phyloP scores from a whole-genome alignment of 2,888 invertebrate species.

The Oscheius sp. region DNA sequence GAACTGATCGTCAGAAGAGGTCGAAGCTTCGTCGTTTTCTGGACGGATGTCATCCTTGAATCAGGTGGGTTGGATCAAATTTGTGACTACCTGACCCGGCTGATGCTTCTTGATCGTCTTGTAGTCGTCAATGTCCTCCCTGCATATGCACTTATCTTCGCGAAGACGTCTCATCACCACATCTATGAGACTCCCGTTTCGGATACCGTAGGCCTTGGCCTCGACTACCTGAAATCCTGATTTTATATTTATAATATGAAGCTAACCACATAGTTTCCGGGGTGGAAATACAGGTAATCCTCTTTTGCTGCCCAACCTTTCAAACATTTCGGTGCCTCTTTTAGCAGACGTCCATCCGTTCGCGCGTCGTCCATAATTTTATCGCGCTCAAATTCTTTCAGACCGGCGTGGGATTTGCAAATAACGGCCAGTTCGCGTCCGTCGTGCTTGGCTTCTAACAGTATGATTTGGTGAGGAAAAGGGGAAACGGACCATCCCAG shows the following conservation, averaged over 20 bases:
- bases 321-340: slow-evolving; percentile 34
- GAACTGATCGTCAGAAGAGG: not conserved
- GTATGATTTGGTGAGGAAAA: not conserved
- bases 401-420: slow-evolving; percentile 35
- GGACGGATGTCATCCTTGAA: slow-evolving; percentile 18
- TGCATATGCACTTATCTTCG: slow-evolving; percentile 53
- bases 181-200: slow-evolving; percentile 65
- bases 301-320: slow-evolving; percentile 10
- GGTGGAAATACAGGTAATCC: slow-evolving; percentile 22
- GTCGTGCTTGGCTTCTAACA: slow-evolving; percentile 1
- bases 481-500: slow-evolving; percentile 39
- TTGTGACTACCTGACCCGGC: slow-evolving; percentile 20
- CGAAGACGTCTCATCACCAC: slow-evolving; percentile 63
- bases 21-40: not conserved
- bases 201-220: slow-evolving; percentile 66
- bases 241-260: not conserved
- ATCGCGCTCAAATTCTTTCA: slow-evolving; percentile 37
- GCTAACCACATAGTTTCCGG: slow-evolving; percentile 28
- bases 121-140: slow-evolving; percentile 36
- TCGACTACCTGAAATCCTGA: slow-evolving; percentile 61
- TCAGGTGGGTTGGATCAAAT: too few relatives aligned
- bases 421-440: slow-evolving; percentile 28
- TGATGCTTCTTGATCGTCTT: slow-evolving; percentile 30
- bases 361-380: slow-evolving; percentile 39
- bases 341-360: slow-evolving; percentile 19